Evolutionary conservation across 2,797 vertebrate genomes (phyloP).

Genomic region (Melanotaenia parkinsoni): DNA sequence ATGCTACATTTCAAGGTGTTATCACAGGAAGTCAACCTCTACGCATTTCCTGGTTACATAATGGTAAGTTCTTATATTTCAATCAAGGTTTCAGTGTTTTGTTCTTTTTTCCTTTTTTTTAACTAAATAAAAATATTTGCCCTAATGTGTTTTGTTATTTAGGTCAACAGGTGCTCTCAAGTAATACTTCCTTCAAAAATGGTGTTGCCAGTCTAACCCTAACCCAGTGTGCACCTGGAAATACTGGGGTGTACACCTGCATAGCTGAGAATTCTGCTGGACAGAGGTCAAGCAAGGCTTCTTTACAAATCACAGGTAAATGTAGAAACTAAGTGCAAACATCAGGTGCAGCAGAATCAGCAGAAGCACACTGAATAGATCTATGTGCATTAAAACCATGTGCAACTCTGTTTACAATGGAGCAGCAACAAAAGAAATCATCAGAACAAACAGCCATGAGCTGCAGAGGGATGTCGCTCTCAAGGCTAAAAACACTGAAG

Average conservation of each 20-base stretch:
- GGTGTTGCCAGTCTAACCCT: conserved; percentile 42
- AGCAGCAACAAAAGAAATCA: conserved; percentile 50
- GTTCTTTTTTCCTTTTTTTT: background rate
- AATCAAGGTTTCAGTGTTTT: background rate
- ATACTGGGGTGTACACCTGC: conserved; percentile 57
- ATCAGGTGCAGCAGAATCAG: background rate
- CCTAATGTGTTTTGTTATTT: background rate
- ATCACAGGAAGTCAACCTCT: conserved; percentile 65
- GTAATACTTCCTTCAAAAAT: conserved; percentile 43
- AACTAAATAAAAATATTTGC: background rate
- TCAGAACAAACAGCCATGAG: conserved; percentile 19
- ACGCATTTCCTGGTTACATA: conserved; percentile 70
- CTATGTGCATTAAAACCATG: conserved; percentile 17
- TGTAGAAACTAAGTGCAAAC: background rate
- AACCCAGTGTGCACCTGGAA: conserved; percentile 29
- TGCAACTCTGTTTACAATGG: conserved; percentile 32
- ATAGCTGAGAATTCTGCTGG: conserved; percentile 53
- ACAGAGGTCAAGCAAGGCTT: conserved; percentile 36
- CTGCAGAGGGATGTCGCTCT: conserved; percentile 6
- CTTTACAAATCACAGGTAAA: conserved; percentile 53
- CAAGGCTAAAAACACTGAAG: conserved; percentile 9
- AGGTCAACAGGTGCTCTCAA: conserved; percentile 40
- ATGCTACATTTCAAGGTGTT: conserved; percentile 62
- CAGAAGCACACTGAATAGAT: background rate
- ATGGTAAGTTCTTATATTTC: conserved; percentile 44